phyloP scores from a whole-genome alignment of 1,140 invertebrate species.

The Drosophila triauraria region DNA sequence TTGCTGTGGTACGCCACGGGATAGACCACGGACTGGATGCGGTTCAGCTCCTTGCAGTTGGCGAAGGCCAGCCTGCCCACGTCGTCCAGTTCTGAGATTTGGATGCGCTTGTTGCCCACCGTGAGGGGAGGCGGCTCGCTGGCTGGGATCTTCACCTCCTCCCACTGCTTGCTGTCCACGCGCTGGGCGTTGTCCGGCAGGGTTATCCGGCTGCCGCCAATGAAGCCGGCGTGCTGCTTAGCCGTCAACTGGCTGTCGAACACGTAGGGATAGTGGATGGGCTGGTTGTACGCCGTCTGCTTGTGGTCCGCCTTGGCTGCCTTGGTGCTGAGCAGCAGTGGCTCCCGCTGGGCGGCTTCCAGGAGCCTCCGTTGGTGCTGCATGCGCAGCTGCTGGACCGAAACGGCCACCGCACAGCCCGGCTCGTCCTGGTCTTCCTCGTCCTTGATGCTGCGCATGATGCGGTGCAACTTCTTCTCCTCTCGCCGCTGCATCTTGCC shows the following conservation, averaged over 20 bases:
- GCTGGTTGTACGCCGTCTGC: conserved; percentile 35
- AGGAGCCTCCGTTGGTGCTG: conserved; percentile 86
- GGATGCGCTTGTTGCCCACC: conserved; percentile 90
- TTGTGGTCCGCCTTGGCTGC: conserved; percentile 45
- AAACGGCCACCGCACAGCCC: conserved; percentile 85
- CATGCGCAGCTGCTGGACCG: conserved; percentile 83
- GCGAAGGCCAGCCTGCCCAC: conserved; percentile 94
- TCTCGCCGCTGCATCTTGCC: conserved; percentile 94
- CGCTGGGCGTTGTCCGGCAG: conserved; percentile 92
- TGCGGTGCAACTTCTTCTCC: conserved; percentile 92
- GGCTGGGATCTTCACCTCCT: conserved; percentile 95
- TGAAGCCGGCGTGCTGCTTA: conserved; percentile 90
- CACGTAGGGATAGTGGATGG: conserved; percentile 92
- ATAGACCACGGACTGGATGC: conserved; percentile 98
- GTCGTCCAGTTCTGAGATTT: conserved; percentile 92
- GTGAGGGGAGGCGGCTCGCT: conserved; percentile 88
- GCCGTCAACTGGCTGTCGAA: conserved; percentile 91
- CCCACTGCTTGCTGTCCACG: conserved; percentile 90
- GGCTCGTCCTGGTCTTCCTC: conserved; percentile 86
- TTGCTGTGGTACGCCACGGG: conserved; percentile 97
- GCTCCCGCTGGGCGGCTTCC: conserved; percentile 79
- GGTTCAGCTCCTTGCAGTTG: conserved; percentile 94
- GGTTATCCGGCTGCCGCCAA: conserved; percentile 92
- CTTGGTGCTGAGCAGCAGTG: conserved; percentile 84
- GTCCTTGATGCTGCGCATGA: conserved; percentile 86